These are phyloP conservation scores for Nasonia giraulti DNA, from an alignment of 1,140 invertebrate genomes.

Conservation along the genomic window DNA sequence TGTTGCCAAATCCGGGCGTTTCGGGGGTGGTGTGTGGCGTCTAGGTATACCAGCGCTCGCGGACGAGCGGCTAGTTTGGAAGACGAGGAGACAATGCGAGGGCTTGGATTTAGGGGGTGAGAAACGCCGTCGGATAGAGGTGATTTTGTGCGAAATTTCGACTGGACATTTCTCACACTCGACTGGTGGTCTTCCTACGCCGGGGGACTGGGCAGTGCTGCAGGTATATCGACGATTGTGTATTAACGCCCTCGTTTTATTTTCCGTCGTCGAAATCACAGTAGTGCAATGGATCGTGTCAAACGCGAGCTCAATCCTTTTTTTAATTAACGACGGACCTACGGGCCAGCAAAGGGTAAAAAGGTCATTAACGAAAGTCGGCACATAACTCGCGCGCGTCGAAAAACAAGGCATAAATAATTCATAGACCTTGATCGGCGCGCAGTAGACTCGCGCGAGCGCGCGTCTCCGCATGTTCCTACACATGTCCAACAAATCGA, in stretches of 20 bases:
- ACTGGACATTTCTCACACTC: constrained; percentile 25
- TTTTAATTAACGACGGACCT: not conserved
- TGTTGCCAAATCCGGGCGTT: constrained; percentile 58
- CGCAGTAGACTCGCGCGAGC: constrained; percentile 24
- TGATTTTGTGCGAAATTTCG: constrained; percentile 41
- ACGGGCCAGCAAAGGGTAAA: not conserved
- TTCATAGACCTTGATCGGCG: constrained; percentile 44
- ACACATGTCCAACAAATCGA: constrained; percentile 48
- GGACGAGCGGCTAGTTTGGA: not conserved
- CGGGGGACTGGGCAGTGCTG: no score
- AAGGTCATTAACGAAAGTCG: not conserved
- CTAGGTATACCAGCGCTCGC: not conserved
- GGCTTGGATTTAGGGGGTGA: constrained; percentile 22
- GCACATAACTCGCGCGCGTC: not conserved
- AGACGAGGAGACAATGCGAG: not conserved
- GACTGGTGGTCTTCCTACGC: not conserved
- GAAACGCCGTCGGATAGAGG: not conserved
- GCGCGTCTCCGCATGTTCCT: not conserved
- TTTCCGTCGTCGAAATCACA: no score
- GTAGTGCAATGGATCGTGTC: not conserved
- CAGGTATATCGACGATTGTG: no score
- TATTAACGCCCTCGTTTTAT: no score
- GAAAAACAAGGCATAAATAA: constrained; percentile 47
- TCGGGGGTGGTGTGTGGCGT: not conserved
- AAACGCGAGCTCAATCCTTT: not conserved